Evolutionary conservation across 53 echinoderm and acorn worm genomes (phyloP), one percentile per base, ranked within the genome.

Genomic region (Mesocentrotus franciscanus): DNA sequence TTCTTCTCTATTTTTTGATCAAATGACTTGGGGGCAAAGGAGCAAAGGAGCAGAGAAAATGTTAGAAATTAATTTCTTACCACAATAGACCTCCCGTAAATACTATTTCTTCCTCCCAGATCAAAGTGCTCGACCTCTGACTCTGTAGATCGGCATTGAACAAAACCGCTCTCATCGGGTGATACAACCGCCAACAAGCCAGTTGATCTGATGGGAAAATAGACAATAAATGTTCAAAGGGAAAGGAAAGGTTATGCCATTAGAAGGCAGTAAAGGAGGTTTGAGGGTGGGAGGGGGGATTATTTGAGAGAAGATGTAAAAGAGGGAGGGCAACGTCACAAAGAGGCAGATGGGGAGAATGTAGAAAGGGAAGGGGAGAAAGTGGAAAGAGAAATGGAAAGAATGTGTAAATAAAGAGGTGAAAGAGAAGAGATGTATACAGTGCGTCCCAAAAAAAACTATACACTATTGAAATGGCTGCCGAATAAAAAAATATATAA

Each of bases 71-170:
- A 33, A 24, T 79, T 16, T 56, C 87, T 85, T 85, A 85, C 87
- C 87, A 85, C 87, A 24, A 85, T 85, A 55, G 87, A 85, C 56
- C 87, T 55, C n/a, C 87, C 87, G 26, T 9, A 55, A 26, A 85
- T 16, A 58, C 58, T 85, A 58, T 85, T 85, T 12, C 18, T 24
- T 85, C 87, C 87, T 2, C 24, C 55, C n/a, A 85, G 15, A 10
- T 85, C 87, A 16, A 85, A 85, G 10, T 85, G 56, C 12, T 11
- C 24, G 18, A 85, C 58, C 10, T 85, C 87, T 85, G 87, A 27
- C 10, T 85, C 87, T 85, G 87, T 56, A 56, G 87, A 56, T 13
- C 87, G 49, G 24, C 26, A 56, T 56, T 85, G 22, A 56, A 30
- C 87, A 58, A 49, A 85, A 12, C 87, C 87, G 26, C 56, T 56